Conservation (phyloP, 2,888 invertebrate genomes). For the Cryptophagus acutangulus region DNA sequence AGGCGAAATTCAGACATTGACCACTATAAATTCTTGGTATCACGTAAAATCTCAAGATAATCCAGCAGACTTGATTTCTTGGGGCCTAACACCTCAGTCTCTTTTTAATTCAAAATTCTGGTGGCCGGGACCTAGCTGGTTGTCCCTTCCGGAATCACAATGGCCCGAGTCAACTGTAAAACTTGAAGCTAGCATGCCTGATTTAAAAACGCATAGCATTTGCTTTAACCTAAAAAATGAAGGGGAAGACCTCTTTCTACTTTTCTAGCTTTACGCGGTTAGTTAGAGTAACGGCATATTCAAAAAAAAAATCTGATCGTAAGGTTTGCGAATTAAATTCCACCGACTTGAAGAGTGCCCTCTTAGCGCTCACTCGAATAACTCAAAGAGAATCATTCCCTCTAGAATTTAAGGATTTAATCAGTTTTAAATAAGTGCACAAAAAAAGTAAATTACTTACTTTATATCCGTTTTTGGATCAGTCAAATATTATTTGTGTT, state of each 20-base stretch:
- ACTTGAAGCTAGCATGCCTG: not conserved
- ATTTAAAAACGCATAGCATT: no score
- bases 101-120: conserved; percentile 15
- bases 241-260: no score
- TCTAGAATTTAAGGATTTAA: conserved; percentile 1
- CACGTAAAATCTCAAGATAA: no score
- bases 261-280: not conserved
- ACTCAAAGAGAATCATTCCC: conserved; percentile 4
- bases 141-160: not conserved
- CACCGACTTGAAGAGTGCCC: conserved; percentile 9
- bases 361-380: not conserved
- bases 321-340: not conserved
- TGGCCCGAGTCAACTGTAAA: conserved; percentile 3
- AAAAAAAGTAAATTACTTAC: not conserved
- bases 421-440: not conserved
- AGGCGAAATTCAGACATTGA: conserved; percentile 22
- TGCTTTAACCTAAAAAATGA: no score
- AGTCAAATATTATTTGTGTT: conserved; percentile 7
- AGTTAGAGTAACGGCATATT: no score
- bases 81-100: conserved; percentile 17
- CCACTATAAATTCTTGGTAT: conserved; percentile 15
- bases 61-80: no score
- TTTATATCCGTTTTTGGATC: conserved; percentile 12
- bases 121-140: conserved; percentile 15
- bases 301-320: not conserved